These are phyloP conservation scores for Cacatua alba DNA, from an alignment of 2,113 vertebrate genomes.

Conservation along the genomic window DNA sequence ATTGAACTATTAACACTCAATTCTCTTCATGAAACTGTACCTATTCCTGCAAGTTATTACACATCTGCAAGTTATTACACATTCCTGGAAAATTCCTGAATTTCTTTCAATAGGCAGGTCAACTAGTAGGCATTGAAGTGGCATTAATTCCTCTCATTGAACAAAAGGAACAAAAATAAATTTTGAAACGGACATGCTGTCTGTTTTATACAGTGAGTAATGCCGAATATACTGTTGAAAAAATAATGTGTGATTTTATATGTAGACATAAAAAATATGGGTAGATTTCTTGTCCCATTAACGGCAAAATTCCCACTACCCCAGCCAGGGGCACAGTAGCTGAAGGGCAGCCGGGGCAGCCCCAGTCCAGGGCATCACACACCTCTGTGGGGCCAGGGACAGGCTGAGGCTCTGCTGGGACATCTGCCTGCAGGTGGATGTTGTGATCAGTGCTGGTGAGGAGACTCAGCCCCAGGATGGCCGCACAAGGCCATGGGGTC, in stretches of 20 bases:
- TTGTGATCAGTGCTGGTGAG: not conserved
- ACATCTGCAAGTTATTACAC: not conserved
- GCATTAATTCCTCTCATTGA: not conserved
- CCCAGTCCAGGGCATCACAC: too few species aligned
- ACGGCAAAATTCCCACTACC: not conserved
- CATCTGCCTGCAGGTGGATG: not conserved
- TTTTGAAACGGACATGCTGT: accelerated
- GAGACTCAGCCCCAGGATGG: not conserved
- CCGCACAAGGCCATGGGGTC: accelerated
- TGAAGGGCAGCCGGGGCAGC: not conserved
- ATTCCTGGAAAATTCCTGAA: not conserved
- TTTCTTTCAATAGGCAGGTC: not conserved
- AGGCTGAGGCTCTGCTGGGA: not conserved
- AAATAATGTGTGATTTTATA: not conserved
- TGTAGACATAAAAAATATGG: not conserved
- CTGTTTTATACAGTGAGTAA: not conserved
- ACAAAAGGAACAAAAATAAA: not conserved
- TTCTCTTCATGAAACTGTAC: not conserved
- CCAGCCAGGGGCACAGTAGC: not conserved
- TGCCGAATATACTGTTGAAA: not conserved
- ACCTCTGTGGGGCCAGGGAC: not conserved
- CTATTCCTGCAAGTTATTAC: not conserved
- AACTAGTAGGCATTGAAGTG: not conserved
- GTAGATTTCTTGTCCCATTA: not conserved
- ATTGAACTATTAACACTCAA: not conserved